Evolutionary conservation across 1,140 invertebrate genomes (phyloP), one percentile per base, ranked within the genome.

Genomic region (Drosophila punjabiensis): DNA sequence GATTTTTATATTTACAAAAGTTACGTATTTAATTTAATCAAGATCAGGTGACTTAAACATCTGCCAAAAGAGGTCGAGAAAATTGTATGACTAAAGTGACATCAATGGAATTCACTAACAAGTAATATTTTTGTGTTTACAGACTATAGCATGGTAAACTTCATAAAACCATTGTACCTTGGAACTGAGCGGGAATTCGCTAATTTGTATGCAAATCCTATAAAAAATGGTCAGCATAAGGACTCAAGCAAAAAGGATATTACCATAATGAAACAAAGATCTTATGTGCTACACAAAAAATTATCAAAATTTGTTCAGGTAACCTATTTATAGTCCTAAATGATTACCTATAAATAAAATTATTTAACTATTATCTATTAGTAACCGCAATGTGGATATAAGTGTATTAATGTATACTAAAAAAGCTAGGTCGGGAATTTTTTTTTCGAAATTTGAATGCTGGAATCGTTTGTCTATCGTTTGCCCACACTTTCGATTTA

Each of bases 91-190:
- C 5, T 13, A 0, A 18, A 8, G 18, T 53, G 3, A 32, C 10
- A 13, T 32, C 28, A n/a, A 1, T 7, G 11, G 5, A 14, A 28
- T 24, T 16, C 7, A 8, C 6, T 2, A 47, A 47, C 11, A 20
- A 20, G 2, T 48, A 33, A 13, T 53, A 13, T 0, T 33, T 13
- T 32, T 52, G n/a, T 52, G n/a, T 20, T 63, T 69, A 18, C 61
- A 95, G 76, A 98, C 94, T 97, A 97, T 86, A 97, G 96, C 87
- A 98, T 98, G 97, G 96, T 98, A 2, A 96, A 96, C 76, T 98
- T 98, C 93, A 96, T 98, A 0, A 98, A 98, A 91, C 97, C 97
- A 0, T 96, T 96, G 86, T 93, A 98, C 32, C 93, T 98, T 35
- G 97, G 96, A 35, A 96, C 95, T 2, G 94, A 95, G 50, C 95